phyloP scores from a whole-genome alignment of 1,140 invertebrate genomes.

The Arion vulgaris region DNA sequence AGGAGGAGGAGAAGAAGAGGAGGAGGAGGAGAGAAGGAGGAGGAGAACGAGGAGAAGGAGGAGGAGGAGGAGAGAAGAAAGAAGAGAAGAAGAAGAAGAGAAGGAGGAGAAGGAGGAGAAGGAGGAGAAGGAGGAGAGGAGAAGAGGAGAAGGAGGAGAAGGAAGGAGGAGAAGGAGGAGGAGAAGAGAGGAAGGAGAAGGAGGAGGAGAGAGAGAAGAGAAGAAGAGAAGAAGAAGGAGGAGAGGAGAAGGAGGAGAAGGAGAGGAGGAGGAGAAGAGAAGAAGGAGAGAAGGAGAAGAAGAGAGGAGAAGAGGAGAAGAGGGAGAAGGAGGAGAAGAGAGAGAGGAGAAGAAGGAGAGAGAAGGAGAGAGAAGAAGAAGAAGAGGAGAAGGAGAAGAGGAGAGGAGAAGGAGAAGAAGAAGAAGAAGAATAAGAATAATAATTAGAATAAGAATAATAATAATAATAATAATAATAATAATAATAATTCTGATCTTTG shows the following conservation, averaged over 20 bases:
- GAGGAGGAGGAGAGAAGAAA: slow-evolving; percentile 2
- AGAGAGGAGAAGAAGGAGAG: background rate
- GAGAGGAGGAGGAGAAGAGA: background rate
- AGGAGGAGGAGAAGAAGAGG: too few relatives aligned
- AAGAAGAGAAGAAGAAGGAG: background rate
- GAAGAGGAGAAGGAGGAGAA: background rate
- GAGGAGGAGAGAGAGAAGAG: background rate
- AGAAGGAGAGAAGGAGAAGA: background rate
- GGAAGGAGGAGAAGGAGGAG: too few relatives aligned
- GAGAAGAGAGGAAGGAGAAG: too few relatives aligned
- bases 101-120: background rate
- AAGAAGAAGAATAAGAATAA: too few relatives aligned
- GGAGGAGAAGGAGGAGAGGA: background rate
- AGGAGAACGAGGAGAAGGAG: too few relatives aligned
- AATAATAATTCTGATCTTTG: too few relatives aligned
- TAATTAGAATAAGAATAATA: too few relatives aligned
- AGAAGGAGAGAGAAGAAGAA: background rate
- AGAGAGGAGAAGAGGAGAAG: background rate
- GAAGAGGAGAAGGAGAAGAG: background rate
- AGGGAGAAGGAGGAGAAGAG: too few relatives aligned
- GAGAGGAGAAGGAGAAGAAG: too few relatives aligned
- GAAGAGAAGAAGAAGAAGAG: background rate
- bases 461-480: too few relatives aligned
- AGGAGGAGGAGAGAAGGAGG: too few relatives aligned
- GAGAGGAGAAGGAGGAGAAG: background rate